Conservation (phyloP, 2,888 invertebrate genomes). For the Endomychus coccineus region DNA sequence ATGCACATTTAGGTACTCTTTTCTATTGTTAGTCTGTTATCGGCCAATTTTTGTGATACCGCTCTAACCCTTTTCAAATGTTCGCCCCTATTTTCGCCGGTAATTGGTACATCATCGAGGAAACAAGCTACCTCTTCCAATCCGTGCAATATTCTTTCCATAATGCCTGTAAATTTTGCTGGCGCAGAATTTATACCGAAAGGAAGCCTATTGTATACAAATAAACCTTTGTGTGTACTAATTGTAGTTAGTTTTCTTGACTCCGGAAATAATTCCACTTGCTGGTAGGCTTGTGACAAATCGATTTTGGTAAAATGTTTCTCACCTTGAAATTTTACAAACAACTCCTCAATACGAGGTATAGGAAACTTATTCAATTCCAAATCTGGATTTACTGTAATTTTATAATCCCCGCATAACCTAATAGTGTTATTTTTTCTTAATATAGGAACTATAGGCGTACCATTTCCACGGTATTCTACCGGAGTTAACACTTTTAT, state of each 20-base stretch:
- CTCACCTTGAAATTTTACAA: neutral
- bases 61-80: too few relatives aligned
- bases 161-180: slow-evolving; percentile 1
- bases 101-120: too few relatives aligned
- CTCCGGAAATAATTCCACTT: neutral
- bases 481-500: too few relatives aligned
- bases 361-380: slow-evolving; percentile 1
- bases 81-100: too few relatives aligned
- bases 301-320: neutral
- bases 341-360: slow-evolving; percentile 2
- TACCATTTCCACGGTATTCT: too few relatives aligned
- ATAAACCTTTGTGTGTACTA: slow-evolving; percentile 3
- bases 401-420: too few relatives aligned
- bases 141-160: neutral
- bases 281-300: slow-evolving; percentile 2
- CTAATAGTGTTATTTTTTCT: too few relatives aligned
- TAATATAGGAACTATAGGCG: too few relatives aligned
- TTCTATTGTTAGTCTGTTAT: too few relatives aligned
- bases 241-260: neutral
- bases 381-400: slow-evolving; percentile 3
- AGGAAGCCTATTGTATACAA: slow-evolving; percentile 2
- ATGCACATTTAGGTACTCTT: slow-evolving; percentile 30
- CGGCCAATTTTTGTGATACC: too few relatives aligned
- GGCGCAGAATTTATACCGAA: slow-evolving; percentile 4
- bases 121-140: too few relatives aligned